Evolutionary conservation across 2,113 vertebrate species (phyloP), one percentile per base, ranked within the genome.

Genomic region (Oreochromis tanganicae): DNA sequence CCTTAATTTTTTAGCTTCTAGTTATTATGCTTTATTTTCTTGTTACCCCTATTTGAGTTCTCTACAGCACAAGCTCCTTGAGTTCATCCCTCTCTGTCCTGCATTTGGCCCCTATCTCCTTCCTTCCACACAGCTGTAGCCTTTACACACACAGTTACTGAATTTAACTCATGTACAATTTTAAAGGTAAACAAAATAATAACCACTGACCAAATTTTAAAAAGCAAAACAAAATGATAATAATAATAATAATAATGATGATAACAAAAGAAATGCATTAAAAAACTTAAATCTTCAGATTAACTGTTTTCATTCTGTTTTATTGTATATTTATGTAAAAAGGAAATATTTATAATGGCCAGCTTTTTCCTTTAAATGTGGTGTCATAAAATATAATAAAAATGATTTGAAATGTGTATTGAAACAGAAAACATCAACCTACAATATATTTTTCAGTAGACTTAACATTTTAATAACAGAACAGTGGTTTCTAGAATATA

Each of bases 181-280:
- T 55, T 55, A 55, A 55, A 24, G 10, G n/a, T 55, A 55, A 55
- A 55, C 3, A 55, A 55, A 55, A 21, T 12, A 24, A 24, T 2
- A 55, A 55, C 54, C 54, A 55, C 54, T 55, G 54, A 55, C 5
- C 54, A 55, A 55, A 55, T 55, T 55, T 12, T 0, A 24, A 24
- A 55, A 55, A 55, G n/a, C n/a, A 55, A 55, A 55, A 10, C 3
- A 54, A 21, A 55, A 4, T 0, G 6, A 55, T 2, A 55, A 21
- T 1, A 55, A 55, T 11, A 55, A 12, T 6, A 55, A 55, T 11
- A 55, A 12, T 54, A 21, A 24, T 55, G 6, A 55, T 24, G 2
- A 55, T 24, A 55, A 41, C 4, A 12, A 41, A 24, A 55, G 5
- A 55, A 24, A 3, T 0, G 1, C n/a, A 55, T 55, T 21, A 12